Evolutionary conservation across 2,797 vertebrate species (phyloP).

Genomic region (Poecilia velifera): DNA sequence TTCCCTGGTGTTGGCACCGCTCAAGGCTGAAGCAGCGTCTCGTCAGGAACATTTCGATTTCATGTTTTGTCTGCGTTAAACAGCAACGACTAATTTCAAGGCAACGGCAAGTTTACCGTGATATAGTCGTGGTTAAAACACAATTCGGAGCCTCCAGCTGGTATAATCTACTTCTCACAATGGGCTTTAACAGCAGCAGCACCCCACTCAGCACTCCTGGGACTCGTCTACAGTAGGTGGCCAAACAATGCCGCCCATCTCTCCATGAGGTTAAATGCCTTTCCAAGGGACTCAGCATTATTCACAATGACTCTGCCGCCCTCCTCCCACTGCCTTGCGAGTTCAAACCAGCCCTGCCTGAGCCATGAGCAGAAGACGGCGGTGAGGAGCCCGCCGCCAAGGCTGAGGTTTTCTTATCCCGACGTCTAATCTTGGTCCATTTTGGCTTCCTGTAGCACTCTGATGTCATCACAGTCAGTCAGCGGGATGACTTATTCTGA

Average conservation of each 20-base stretch:
- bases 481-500: constrained; percentile 35
- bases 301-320: constrained; percentile 28
- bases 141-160: neutral
- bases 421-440: constrained; percentile 30
- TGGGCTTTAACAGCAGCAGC: constrained; percentile 2
- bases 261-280: constrained; percentile 19
- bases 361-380: constrained; percentile 42
- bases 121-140: neutral
- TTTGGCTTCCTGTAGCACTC: constrained; percentile 22
- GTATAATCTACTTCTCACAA: neutral
- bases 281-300: constrained; percentile 27
- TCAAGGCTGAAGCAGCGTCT: constrained; percentile 51
- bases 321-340: constrained; percentile 24
- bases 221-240: neutral
- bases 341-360: constrained; percentile 25
- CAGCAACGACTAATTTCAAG: constrained; percentile 20
- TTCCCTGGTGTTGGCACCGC: constrained; percentile 36
- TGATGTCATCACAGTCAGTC: constrained; percentile 55
- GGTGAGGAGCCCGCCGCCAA: constrained; percentile 39
- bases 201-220: neutral
- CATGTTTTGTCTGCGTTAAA: constrained; percentile 44
- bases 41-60: constrained; percentile 29
- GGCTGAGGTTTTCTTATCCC: constrained; percentile 45
- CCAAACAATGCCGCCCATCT: constrained; percentile 31
- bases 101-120: neutral